Evolutionary conservation across 1,140 invertebrate genomes (phyloP).

Genomic region (Ditylenchus dipsaci): DNA sequence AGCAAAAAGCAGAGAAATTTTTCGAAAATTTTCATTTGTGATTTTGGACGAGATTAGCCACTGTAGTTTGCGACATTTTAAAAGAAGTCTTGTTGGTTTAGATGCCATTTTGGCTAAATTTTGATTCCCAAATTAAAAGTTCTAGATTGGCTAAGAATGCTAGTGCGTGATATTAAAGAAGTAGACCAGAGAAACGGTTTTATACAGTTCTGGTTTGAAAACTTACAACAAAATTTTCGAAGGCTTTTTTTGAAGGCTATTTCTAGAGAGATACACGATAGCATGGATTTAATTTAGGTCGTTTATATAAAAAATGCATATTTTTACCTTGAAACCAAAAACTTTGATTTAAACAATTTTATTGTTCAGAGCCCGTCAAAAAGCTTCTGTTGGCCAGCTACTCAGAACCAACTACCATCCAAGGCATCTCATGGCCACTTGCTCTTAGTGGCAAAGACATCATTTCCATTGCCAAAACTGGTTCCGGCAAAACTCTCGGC

Average conservation of each 20-base stretch:
- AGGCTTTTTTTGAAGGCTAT: constrained; percentile 64
- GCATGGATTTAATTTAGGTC: background rate
- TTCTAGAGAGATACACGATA: constrained; percentile 64
- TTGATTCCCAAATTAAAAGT: no score
- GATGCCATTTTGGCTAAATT: no score
- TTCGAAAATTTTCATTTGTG: no score
- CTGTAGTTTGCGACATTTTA: no score
- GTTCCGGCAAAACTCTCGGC: constrained; percentile 65
- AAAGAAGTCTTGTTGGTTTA: background rate
- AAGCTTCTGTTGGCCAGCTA: constrained; percentile 29
- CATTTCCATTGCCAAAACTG: constrained; percentile 64
- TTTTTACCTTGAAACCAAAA: background rate
- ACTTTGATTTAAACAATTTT: background rate
- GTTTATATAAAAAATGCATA: background rate
- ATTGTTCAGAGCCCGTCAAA: constrained; percentile 67
- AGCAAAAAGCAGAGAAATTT: no score
- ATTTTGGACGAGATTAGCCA: no score
- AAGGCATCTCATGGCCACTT: constrained; percentile 60
- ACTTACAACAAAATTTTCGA: constrained; percentile 61
- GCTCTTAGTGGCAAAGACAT: constrained; percentile 62
- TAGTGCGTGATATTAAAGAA: no score
- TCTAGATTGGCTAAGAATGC: no score
- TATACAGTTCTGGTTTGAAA: constrained; percentile 62
- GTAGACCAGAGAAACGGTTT: no score
- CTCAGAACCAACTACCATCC: constrained; percentile 58